Base-by-base conservation (phyloP, 64 coral and sea anemone genomes). In the Pocillopora damicornis region DNA sequence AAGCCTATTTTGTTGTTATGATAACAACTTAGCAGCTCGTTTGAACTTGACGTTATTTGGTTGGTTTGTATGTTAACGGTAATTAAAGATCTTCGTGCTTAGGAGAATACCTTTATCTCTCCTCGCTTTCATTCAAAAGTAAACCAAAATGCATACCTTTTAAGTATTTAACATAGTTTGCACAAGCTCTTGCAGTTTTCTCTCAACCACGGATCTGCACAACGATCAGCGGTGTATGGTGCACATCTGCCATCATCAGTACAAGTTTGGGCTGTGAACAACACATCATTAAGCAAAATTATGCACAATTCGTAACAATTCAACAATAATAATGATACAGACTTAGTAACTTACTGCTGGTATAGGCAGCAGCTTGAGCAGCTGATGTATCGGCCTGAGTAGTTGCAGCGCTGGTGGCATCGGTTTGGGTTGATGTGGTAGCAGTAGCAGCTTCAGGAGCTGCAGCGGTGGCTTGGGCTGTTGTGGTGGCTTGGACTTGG, bases 111-210 rank as follows among this genome's bases (percentile, higher is more conserved):
- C 22, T 67, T 67, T 8, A 2, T 71, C n/a, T 4, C 22, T n/a
- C 20, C 9, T 71, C 0, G 5, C 11, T 71, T 60, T 61, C 17
- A 6, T 78, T 59, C 8, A 79, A 9, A 63, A 10, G 4, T 22
- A 81, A 56, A 63, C 51, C 80, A 23, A 34, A 34, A 37, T 81
- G 5, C 26, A 12, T 42, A 68, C 65, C 65, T 73, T 85, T 9
- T 13, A 30, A 51, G 42, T 73, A 71, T 67, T 69, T 78, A 92
- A 77, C 90, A 92, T 7, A 92, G 83, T 25, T 87, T 87, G 82
- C 90, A 92, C 76, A 76, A 87, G 37, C 77, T 87, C 83, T 92
- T 92, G 76, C 90, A 92, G 90, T 92, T 77, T 5, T 4, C 61
- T 63, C 17, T 61, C n/a, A 92, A 65, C 90, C 90, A 92, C 7